Conservation (phyloP, 2,113 vertebrate genomes). For the Platysteira castanea region DNA sequence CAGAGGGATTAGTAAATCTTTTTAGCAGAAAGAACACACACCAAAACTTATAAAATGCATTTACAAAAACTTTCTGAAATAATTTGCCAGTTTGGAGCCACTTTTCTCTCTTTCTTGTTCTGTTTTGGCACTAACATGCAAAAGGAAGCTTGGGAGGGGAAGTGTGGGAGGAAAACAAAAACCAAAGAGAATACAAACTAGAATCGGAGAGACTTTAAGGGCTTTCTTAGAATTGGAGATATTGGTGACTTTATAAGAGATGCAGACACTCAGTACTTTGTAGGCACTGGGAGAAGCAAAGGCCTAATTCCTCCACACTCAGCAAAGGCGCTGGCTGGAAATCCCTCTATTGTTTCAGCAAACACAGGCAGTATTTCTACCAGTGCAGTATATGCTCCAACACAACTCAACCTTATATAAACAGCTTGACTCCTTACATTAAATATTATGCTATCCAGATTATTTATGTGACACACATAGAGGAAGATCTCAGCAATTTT, state of each 20-base stretch:
- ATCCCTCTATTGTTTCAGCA: background rate
- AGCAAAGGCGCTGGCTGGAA: background rate
- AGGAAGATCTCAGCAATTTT: background rate
- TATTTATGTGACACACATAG: constrained; percentile 31
- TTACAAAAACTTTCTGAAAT: background rate
- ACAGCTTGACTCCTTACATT: background rate
- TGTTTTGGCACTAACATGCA: background rate
- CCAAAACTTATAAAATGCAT: background rate
- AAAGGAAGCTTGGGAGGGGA: background rate
- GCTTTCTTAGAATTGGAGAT: background rate
- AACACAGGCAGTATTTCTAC: constrained; percentile 12
- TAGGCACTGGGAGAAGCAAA: background rate
- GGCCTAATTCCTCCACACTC: background rate
- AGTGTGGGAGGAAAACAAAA: background rate
- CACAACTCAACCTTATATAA: constrained; percentile 6
- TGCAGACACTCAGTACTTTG: background rate
- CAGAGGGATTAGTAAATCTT: constrained; percentile 13
- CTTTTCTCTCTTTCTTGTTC: constrained; percentile 6
- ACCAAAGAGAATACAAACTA: background rate
- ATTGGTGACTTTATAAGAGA: background rate
- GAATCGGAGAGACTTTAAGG: background rate
- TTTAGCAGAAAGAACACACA: background rate
- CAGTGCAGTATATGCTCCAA: background rate
- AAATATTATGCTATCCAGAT: constrained; percentile 41
- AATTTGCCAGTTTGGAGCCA: background rate